Evolutionary conservation across 2,797 vertebrate genomes (phyloP).

Genomic region (Manis pentadactyla): DNA sequence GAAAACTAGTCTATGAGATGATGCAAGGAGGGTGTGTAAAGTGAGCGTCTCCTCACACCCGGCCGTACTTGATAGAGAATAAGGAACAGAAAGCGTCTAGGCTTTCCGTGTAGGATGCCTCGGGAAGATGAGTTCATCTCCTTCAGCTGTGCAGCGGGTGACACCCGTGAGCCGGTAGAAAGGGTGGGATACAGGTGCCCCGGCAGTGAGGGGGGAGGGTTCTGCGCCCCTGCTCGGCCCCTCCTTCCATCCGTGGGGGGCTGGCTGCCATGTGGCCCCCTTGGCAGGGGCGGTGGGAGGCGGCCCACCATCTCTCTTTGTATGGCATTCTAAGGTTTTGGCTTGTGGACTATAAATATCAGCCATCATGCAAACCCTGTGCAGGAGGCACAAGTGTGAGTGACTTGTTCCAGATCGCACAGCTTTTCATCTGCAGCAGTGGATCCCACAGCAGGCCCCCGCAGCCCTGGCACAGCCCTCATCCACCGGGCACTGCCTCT

Average conservation of each 20-base stretch:
- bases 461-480: neutral
- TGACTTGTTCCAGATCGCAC: neutral
- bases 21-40: neutral
- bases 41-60: neutral
- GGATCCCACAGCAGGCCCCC: too few relatives aligned
- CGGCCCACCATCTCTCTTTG: accelerated
- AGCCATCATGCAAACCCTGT: neutral
- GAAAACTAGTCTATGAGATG: neutral
- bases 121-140: neutral
- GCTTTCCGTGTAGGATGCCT: neutral
- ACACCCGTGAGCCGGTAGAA: accelerated
- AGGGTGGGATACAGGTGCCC: neutral
- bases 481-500: too few relatives aligned
- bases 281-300: neutral
- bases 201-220: neutral
- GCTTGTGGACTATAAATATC: neutral
- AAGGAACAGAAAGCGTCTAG: neutral
- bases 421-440: neutral
- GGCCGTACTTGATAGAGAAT: neutral
- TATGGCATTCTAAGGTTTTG: neutral
- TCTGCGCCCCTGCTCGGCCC: accelerated
- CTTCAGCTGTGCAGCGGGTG: neutral
- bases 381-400: accelerated
- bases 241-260: neutral
- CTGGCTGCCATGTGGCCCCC: too few relatives aligned